Conservation (phyloP, 2,888 invertebrate species). For the Chydorus sphaericus region DNA sequence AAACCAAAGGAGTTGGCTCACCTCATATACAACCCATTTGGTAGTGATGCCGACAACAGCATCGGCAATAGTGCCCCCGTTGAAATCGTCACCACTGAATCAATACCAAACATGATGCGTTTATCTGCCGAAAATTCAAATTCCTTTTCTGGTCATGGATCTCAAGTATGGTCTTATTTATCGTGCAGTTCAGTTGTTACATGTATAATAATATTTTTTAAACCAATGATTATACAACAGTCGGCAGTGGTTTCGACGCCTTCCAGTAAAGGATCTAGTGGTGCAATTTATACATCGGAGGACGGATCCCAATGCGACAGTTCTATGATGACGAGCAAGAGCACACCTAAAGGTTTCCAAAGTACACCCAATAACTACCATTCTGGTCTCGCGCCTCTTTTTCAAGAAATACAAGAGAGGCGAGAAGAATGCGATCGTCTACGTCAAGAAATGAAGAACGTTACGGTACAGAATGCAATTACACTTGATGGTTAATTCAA, state of each 20-base stretch:
- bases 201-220: not conserved
- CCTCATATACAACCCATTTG: slow-evolving; percentile 87
- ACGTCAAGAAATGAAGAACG: slow-evolving; percentile 60
- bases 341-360: slow-evolving; percentile 40
- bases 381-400: slow-evolving; percentile 47
- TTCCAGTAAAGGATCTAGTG: slow-evolving; percentile 16
- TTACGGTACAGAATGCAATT: too few relatives aligned
- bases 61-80: slow-evolving; percentile 41
- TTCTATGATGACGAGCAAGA: slow-evolving; percentile 74
- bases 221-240: too few relatives aligned
- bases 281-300: slow-evolving; percentile 20
- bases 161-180: not conserved
- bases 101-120: not conserved
- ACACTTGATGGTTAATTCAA: not conserved
- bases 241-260: too few relatives aligned
- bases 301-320: slow-evolving; percentile 59
- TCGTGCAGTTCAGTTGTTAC: not conserved
- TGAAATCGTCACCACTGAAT: slow-evolving; percentile 15
- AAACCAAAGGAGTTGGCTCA: slow-evolving; percentile 94
- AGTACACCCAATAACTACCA: slow-evolving; percentile 32
- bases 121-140: slow-evolving; percentile 11
- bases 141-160: slow-evolving; percentile 12
- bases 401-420: slow-evolving; percentile 62
- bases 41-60: slow-evolving; percentile 95
- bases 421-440: slow-evolving; percentile 67